A percentile compares a stretch with the other conserved stretches of the same genome.
Evolutionary conservation across 2,797 vertebrate genomes (phyloP).

Genomic region (Bradypodion ventrale): DNA sequence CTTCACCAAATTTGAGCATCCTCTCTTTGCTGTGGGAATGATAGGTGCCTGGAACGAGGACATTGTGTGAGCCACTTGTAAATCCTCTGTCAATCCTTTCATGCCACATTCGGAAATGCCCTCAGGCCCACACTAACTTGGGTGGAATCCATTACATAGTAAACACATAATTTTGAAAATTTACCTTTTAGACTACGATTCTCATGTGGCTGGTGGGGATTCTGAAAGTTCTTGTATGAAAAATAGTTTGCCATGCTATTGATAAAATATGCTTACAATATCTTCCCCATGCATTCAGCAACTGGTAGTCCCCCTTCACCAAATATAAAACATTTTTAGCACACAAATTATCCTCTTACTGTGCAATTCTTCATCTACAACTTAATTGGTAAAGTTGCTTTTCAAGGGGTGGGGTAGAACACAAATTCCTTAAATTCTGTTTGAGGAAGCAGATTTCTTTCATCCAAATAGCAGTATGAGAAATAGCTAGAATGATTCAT

Average conservation of each 20-base stretch:
- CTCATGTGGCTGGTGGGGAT: no score
- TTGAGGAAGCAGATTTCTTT: background rate
- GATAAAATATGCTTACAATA: background rate
- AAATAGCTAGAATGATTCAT: background rate
- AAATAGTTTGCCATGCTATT: no score
- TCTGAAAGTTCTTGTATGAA: no score
- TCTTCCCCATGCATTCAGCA: background rate
- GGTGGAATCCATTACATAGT: no score
- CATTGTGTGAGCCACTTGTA: background rate
- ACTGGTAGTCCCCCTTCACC: background rate
- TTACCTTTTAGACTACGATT: no score
- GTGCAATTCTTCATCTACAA: background rate
- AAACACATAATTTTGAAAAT: no score
- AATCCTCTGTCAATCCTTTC: background rate
- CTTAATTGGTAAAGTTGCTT: background rate
- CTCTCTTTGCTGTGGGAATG: background rate
- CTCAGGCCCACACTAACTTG: no score
- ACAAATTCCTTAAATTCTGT: background rate
- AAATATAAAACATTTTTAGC: background rate
- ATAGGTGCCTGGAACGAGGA: background rate
- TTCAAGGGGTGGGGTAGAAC: background rate
- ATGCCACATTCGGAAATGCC: background rate
- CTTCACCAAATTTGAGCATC: conserved; percentile 8
- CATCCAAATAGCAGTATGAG: background rate
- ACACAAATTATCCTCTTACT: background rate